Conservation (phyloP, 2,113 vertebrate species). For the Clarias batrachus region DNA sequence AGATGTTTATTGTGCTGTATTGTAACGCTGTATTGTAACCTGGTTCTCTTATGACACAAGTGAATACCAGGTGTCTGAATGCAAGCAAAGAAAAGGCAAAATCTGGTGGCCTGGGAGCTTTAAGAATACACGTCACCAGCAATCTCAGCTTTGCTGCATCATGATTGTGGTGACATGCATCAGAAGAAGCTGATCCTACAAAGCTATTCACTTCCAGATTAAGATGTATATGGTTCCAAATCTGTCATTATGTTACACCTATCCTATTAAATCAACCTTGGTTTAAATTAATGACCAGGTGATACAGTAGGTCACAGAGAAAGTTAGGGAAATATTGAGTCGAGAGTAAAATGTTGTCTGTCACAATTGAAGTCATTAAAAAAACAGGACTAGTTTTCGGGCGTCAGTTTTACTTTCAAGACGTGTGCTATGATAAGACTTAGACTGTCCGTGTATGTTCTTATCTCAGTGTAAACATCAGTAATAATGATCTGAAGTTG, state of each 20-base stretch:
- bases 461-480: not conserved
- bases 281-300: not conserved
- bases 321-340: not conserved
- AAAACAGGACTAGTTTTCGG: not conserved
- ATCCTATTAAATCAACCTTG: slow-evolving; percentile 8
- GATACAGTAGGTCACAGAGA: not conserved
- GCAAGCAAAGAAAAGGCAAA: not conserved
- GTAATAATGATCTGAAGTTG: not conserved
- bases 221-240: not conserved
- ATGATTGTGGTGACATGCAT: not conserved
- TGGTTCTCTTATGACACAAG: not conserved
- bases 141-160: not conserved
- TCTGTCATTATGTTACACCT: not conserved
- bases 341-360: not conserved
- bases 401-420: not conserved
- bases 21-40: not conserved
- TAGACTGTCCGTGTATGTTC: not conserved
- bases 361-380: not conserved
- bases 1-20: not conserved
- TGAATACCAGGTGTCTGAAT: not conserved
- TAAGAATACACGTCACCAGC: not conserved
- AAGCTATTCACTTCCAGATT: not conserved
- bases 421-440: not conserved
- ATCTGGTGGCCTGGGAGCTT: not conserved
- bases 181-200: not conserved